Percentiles rank a stretch among this genome's conserved stretches.
phyloP scores from a whole-genome alignment of 64 coral and sea anemone genomes.

The Hydrozoanthus tunicans region DNA sequence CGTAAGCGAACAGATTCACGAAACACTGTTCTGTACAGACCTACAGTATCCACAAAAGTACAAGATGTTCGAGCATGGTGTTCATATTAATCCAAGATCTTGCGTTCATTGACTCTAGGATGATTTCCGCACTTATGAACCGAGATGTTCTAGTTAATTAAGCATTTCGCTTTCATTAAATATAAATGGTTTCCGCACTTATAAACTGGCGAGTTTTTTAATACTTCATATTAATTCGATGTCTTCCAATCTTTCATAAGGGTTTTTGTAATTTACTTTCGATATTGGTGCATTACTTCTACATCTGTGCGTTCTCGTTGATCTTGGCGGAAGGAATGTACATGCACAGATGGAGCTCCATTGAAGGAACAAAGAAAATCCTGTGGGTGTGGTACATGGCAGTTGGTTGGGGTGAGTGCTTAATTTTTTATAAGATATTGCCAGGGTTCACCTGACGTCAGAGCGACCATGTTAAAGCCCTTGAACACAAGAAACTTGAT shows the following conservation, averaged over 20 bases:
- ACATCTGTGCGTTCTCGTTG: conserved; percentile 83
- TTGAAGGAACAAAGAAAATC: conserved; percentile 57
- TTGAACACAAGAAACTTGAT: no score
- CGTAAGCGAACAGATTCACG: no score
- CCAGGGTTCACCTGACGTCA: background rate
- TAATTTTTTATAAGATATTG: background rate
- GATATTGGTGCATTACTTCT: conserved; percentile 89
- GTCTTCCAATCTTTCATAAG: background rate
- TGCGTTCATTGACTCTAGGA: no score
- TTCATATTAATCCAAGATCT: no score
- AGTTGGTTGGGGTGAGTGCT: conserved; percentile 74
- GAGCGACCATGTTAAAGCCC: no score
- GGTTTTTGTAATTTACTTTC: conserved; percentile 65
- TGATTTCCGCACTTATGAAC: no score
- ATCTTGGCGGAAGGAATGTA: conserved; percentile 83
- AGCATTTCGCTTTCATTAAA: no score
- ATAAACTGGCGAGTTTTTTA: background rate
- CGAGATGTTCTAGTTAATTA: no score
- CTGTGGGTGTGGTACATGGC: conserved; percentile 81
- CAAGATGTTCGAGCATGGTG: no score
- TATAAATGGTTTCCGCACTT: background rate
- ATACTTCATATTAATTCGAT: background rate
- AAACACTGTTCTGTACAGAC: no score
- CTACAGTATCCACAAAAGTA: no score
- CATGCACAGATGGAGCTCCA: conserved; percentile 77